These are phyloP conservation scores for Phalacrocorax pelagicus DNA, from an alignment of 2,113 vertebrate species.

Conservation along the genomic window DNA sequence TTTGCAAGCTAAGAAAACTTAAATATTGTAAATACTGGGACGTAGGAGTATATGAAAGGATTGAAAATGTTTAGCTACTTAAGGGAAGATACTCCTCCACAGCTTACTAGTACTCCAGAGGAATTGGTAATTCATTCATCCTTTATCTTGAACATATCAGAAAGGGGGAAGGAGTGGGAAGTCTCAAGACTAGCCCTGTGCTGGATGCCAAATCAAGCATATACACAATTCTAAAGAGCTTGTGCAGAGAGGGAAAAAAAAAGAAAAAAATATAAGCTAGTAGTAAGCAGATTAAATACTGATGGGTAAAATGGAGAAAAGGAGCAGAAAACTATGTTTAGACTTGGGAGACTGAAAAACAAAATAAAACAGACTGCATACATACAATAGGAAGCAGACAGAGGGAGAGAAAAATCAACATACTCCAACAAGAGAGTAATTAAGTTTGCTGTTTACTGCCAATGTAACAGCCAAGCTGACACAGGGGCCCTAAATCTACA, in stretches of 20 bases:
- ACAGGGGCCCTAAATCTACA: neutral
- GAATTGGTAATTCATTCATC: neutral
- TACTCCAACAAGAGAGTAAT: neutral
- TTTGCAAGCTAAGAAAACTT: neutral
- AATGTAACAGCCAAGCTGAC: neutral
- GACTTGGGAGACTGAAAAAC: neutral
- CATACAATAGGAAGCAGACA: neutral
- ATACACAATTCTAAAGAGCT: neutral
- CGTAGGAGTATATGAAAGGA: neutral
- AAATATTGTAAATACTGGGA: neutral
- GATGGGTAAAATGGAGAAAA: neutral
- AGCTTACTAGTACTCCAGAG: neutral
- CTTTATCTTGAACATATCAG: neutral
- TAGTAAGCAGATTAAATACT: neutral
- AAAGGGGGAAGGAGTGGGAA: neutral
- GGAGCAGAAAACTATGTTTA: neutral
- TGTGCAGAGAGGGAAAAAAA: neutral
- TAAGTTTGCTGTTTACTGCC: neutral
- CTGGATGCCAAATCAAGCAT: neutral
- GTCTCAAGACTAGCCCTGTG: neutral
- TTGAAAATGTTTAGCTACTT: neutral
- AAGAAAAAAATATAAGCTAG: accelerated
- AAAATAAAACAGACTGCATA: neutral
- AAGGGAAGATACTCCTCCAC: neutral
- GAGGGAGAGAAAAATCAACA: neutral